A percentile compares a stretch with the other conserved stretches of the same genome.
Evolutionary conservation across 1,140 invertebrate genomes (phyloP).

Genomic region (Hydropsyche tenuis): DNA sequence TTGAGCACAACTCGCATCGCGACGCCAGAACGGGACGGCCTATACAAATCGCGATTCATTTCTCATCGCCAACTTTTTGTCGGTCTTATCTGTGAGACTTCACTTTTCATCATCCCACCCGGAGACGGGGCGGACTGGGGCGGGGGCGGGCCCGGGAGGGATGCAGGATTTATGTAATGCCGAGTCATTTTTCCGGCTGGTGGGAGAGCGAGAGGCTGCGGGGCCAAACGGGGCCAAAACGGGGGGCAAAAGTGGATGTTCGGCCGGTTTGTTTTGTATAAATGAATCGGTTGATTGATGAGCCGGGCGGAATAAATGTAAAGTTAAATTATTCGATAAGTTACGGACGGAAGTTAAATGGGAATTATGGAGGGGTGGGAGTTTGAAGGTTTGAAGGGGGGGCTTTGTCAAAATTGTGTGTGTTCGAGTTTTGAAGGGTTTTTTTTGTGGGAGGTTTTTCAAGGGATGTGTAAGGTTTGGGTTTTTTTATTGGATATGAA

Average conservation of each 20-base stretch:
- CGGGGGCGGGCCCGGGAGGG: background rate
- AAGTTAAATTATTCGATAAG: slow-evolving; percentile 67
- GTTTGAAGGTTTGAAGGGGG: slow-evolving; percentile 32
- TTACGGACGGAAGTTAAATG: slow-evolving; percentile 66
- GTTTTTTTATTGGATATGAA: too few species aligned
- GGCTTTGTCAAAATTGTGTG: background rate
- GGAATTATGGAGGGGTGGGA: slow-evolving; percentile 61
- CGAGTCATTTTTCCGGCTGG: slow-evolving; percentile 65
- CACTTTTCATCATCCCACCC: slow-evolving; percentile 64
- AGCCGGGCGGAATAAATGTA: slow-evolving; percentile 66
- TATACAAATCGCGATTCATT: slow-evolving; percentile 66
- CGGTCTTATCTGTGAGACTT: slow-evolving; percentile 67
- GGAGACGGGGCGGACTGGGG: background rate
- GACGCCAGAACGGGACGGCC: slow-evolving; percentile 52
- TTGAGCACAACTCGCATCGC: too few species aligned
- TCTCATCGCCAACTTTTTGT: slow-evolving; percentile 66
- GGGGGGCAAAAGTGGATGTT: slow-evolving; percentile 8
- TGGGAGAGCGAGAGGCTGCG: slow-evolving; percentile 61
- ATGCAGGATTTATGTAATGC: slow-evolving; percentile 65
- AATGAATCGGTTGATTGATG: slow-evolving; percentile 63
- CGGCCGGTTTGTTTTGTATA: slow-evolving; percentile 48
- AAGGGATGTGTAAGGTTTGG: too few species aligned
- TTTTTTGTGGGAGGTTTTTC: too few species aligned
- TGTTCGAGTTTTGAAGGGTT: too few species aligned
- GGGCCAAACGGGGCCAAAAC: slow-evolving; percentile 44